These are phyloP conservation scores for Rhyacophila evoluta DNA, from an alignment of 2,888 invertebrate genomes.

Conservation along the genomic window DNA sequence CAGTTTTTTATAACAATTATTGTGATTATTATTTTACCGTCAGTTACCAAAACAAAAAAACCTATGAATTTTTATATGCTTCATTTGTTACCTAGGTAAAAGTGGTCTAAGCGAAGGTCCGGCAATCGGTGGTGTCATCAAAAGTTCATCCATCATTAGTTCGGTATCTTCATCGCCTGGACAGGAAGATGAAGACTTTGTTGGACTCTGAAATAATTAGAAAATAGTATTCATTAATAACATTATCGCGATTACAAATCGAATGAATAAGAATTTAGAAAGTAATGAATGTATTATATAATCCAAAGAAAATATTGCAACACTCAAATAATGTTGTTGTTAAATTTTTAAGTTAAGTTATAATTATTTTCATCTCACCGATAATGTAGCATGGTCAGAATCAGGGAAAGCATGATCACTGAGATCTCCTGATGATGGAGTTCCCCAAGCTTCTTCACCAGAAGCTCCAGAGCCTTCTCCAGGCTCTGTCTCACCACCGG, in stretches of 20 bases:
- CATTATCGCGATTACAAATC: too few species aligned
- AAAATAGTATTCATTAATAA: not conserved
- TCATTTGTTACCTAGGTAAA: slow-evolving; percentile 72
- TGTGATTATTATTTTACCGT: too few species aligned
- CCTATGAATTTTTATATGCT: too few species aligned
- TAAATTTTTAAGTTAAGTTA: too few species aligned
- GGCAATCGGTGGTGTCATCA: slow-evolving; percentile 83
- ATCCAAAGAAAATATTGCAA: not conserved
- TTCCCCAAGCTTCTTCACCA: slow-evolving; percentile 91
- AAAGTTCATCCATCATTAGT: slow-evolving; percentile 83
- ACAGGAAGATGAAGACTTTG: slow-evolving; percentile 76
- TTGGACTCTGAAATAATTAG: slow-evolving; percentile 68
- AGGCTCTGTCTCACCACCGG: slow-evolving; percentile 75
- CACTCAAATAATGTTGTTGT: not conserved
- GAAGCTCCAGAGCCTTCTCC: slow-evolving; percentile 88
- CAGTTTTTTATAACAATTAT: too few species aligned
- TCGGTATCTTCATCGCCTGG: slow-evolving; percentile 83
- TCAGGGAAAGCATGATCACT: slow-evolving; percentile 78
- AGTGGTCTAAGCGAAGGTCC: slow-evolving; percentile 78
- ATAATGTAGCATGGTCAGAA: slow-evolving; percentile 76
- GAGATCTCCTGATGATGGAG: slow-evolving; percentile 87
- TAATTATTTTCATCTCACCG: slow-evolving; percentile 65
- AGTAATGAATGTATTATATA: too few species aligned
- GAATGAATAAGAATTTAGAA: too few species aligned
- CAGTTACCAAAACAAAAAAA: too few species aligned